Percentiles rank a stretch among this genome's conserved stretches.
Evolutionary conservation across 1,140 invertebrate genomes (phyloP).

Genomic region (Eubasilissa regina): DNA sequence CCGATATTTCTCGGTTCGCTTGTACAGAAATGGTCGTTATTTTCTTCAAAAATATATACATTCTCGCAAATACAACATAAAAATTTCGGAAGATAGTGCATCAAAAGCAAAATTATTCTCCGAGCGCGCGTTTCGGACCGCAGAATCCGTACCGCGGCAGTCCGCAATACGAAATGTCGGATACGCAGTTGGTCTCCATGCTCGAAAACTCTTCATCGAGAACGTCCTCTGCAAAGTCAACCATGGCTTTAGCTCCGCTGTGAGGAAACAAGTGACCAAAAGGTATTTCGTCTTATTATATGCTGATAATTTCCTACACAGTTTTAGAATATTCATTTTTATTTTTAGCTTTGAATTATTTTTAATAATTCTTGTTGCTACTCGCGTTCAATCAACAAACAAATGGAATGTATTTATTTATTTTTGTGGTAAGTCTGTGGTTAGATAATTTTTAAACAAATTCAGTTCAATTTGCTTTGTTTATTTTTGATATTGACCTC

Average conservation of each 20-base stretch:
- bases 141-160: not conserved
- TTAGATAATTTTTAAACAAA: too few relatives aligned
- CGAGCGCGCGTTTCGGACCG: not conserved
- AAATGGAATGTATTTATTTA: too few relatives aligned
- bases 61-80: constrained; percentile 26
- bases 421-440: too few relatives aligned
- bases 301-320: too few relatives aligned
- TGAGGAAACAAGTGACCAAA: constrained; percentile 25
- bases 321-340: constrained; percentile 2
- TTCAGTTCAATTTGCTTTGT: too few relatives aligned
- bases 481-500: too few relatives aligned
- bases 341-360: constrained; percentile 12
- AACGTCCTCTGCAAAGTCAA: constrained; percentile 47
- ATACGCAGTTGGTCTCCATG: constrained; percentile 2
- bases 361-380: too few relatives aligned
- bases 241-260: constrained; percentile 13
- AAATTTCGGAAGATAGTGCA: constrained; percentile 37
- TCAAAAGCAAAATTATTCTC: constrained; percentile 26
- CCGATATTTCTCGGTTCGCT: constrained; percentile 33
- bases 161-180: constrained; percentile 40
- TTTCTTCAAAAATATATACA: constrained; percentile 28
- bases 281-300: constrained; percentile 28
- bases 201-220: constrained; percentile 42
- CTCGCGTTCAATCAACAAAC: too few relatives aligned
- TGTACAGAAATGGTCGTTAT: constrained; percentile 44